A percentile compares a stretch with the other conserved stretches of the same genome.
phyloP scores from a whole-genome alignment of 2,797 vertebrate genomes.

The Zalophus californianus region DNA sequence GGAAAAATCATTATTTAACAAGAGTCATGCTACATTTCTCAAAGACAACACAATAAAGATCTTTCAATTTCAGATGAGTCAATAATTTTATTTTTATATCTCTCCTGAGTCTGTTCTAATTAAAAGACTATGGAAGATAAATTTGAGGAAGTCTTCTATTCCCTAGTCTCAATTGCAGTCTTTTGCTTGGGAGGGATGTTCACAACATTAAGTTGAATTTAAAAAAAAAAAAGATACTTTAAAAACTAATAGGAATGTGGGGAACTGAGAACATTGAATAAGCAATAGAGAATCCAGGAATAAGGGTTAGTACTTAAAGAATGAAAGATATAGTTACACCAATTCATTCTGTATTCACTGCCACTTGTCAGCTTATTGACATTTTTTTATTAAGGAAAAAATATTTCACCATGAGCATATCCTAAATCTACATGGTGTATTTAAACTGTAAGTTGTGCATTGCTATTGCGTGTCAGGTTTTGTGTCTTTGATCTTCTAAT shows the following conservation, averaged over 20 bases:
- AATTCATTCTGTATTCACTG: neutral
- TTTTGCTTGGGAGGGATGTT: constrained; percentile 5
- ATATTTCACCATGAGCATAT: neutral
- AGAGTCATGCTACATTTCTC: constrained; percentile 55
- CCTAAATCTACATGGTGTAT: neutral
- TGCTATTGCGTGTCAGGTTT: neutral
- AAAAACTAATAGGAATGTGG: neutral
- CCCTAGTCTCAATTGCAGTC: neutral
- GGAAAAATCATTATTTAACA: constrained; percentile 74
- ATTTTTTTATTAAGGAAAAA: constrained; percentile 6
- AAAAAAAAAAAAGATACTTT: neutral
- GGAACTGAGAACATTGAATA: neutral
- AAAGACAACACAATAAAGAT: constrained; percentile 65
- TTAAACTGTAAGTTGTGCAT: constrained; percentile 27
- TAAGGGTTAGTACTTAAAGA: neutral
- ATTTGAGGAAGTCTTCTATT: constrained; percentile 30
- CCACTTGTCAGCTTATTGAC: neutral
- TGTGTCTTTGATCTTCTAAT: constrained; percentile 7
- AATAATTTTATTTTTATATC: constrained; percentile 78
- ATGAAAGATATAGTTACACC: neutral
- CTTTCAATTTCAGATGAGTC: constrained; percentile 75
- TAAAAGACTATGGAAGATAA: constrained; percentile 57
- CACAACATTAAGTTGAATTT: neutral
- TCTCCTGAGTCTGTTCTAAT: constrained; percentile 67
- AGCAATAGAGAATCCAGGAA: neutral